phyloP scores from a whole-genome alignment of 2,888 invertebrate genomes.

The Cephalotes varians region DNA sequence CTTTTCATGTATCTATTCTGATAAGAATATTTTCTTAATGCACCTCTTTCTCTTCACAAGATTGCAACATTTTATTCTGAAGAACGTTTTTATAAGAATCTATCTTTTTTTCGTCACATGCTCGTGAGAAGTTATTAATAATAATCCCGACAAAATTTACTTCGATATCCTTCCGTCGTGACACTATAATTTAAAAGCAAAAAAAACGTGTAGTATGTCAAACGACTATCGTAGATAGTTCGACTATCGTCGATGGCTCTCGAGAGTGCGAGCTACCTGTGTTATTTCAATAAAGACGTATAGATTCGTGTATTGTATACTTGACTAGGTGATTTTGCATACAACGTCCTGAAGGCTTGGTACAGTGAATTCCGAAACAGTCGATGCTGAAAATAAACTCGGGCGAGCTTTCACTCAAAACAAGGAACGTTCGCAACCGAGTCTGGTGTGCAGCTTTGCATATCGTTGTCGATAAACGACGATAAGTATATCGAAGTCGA shows the following conservation, averaged over 20 bases:
- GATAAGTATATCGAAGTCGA: conserved; percentile 31
- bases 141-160: neutral
- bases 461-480: conserved; percentile 32
- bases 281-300: conserved; percentile 68
- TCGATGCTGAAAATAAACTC: conserved; percentile 70
- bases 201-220: conserved; percentile 26
- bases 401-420: conserved; percentile 60
- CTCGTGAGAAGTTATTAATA: neutral
- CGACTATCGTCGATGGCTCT: conserved; percentile 22
- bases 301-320: conserved; percentile 52
- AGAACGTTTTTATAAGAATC: neutral
- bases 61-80: neutral
- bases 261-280: conserved; percentile 44
- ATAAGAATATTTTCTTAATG: neutral
- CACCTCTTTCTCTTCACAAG: too few relatives aligned
- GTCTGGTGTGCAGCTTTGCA: conserved; percentile 4
- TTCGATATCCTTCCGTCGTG: neutral
- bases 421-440: conserved; percentile 54
- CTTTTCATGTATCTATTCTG: neutral
- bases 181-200: conserved; percentile 41
- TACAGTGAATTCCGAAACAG: conserved; percentile 65
- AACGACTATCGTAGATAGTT: conserved; percentile 21
- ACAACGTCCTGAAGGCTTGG: conserved; percentile 30
- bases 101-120: neutral
- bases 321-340: conserved; percentile 19